These are phyloP conservation scores for Haemorhous mexicanus DNA, from an alignment of 2,113 vertebrate species.

Conservation along the genomic window DNA sequence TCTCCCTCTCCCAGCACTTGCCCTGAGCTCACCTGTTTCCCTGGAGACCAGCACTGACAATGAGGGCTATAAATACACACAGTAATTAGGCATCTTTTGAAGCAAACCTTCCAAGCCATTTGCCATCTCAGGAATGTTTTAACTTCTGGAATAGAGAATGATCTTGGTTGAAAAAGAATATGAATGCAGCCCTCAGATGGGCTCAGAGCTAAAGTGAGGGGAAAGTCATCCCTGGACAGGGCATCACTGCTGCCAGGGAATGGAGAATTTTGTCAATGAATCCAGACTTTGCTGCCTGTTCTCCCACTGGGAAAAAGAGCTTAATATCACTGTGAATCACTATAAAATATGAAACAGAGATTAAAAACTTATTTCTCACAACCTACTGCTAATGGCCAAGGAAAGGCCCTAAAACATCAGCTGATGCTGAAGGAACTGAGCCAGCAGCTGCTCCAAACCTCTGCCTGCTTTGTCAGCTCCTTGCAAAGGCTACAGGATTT, in stretches of 20 bases:
- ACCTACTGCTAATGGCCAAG: background rate
- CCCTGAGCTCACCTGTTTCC: background rate
- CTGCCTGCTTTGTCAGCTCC: background rate
- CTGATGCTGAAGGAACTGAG: background rate
- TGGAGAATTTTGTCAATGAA: background rate
- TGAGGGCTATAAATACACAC: background rate
- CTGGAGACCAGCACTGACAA: background rate
- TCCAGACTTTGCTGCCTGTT: background rate
- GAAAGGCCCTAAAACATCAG: background rate
- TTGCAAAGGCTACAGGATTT: background rate
- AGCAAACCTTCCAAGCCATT: background rate
- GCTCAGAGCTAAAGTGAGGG: background rate
- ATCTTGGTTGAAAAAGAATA: background rate
- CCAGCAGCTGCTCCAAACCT: background rate
- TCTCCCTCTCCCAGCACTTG: background rate
- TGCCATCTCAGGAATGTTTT: background rate
- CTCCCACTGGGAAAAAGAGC: background rate
- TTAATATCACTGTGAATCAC: background rate
- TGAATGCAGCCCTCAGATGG: background rate
- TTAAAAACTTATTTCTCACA: background rate
- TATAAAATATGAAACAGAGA: background rate
- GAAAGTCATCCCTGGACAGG: background rate
- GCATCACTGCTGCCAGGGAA: background rate
- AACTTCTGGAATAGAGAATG: background rate
- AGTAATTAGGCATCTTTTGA: background rate